Base-by-base conservation (phyloP, 1,140 invertebrate species). In the Ceratina calcarata region DNA sequence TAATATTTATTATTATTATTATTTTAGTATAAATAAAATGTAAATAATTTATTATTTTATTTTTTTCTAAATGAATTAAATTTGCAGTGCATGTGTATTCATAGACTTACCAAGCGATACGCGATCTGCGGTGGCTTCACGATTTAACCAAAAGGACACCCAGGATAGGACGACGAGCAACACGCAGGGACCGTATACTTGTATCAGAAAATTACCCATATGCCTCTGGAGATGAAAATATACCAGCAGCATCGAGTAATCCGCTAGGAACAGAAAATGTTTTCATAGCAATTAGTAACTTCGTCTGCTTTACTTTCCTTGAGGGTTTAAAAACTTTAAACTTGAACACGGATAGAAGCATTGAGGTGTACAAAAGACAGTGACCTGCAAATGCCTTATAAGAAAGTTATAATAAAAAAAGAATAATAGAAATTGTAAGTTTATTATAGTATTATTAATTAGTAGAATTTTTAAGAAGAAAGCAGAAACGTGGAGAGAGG, bases 91-190 rank as follows among this genome's bases (percentile, higher is more conserved):
- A 6, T 10, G 15, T 18, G 13, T 32, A n/a, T 10, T n/a, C 7
- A 0, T 0, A 15, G 32, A 57, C 80, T 94, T 94, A 96, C 96
- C 97, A 7, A 98, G 91, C 0, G 96, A 96, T 0, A 98, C 96
- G 82, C 97, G 93, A 92, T 98, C 97, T 0, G 97, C 96, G 0
- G 97, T 98, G 1, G 97, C 97, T 92, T 98, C 97, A 68, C 97
- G 91, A 90, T 98, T 98, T 53, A 98, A 94, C 97, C 97, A 98
- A 88, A 98, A 98, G 12, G 97, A 97, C 0, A 98, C 97, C 97
- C 97, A 98, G 0, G 97, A 97, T 0, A 98, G 93, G 7, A 97
- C 96, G 2, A 98, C 97, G 7, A 98, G 94, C 60, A 98, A 94
- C 61, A 96, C 95, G 86, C 97, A 98, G 1, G 97, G 97, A 0